These are phyloP conservation scores for Polyommatus iphigenia DNA, from an alignment of 2,888 invertebrate species.

Conservation along the genomic window DNA sequence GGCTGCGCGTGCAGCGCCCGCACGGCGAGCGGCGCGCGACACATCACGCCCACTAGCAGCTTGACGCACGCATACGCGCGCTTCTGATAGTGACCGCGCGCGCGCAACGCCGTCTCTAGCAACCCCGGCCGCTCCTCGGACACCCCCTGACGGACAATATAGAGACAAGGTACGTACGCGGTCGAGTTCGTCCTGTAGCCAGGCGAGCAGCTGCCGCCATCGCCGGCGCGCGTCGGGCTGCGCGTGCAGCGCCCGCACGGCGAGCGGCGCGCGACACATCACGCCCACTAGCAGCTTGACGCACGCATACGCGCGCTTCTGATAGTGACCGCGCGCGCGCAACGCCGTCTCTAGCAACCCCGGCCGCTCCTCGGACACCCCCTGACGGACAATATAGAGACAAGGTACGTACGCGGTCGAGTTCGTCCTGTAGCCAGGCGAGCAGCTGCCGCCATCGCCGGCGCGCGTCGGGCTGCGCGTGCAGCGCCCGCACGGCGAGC, in stretches of 20 bases:
- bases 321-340: constrained; percentile 95
- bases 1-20: constrained; percentile 88
- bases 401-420: constrained; percentile 84
- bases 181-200: constrained; percentile 97
- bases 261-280: constrained; percentile 91
- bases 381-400: constrained; percentile 55
- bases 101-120: constrained; percentile 94
- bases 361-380: constrained; percentile 85
- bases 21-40: constrained; percentile 89
- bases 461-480: constrained; percentile 87
- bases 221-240: constrained; percentile 90
- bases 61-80: constrained; percentile 98
- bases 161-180: constrained; percentile 75
- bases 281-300: constrained; percentile 96
- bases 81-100: constrained; percentile 97
- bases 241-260: constrained; percentile 88
- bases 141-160: constrained; percentile 60
- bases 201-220: constrained; percentile 94
- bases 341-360: constrained; percentile 96
- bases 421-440: constrained; percentile 96
- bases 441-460: constrained; percentile 94
- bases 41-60: constrained; percentile 94
- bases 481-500: constrained; percentile 88
- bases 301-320: constrained; percentile 98
- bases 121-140: constrained; percentile 90